Evolutionary conservation across 2,113 vertebrate species (phyloP).

Genomic region (Microtus ochrogaster): DNA sequence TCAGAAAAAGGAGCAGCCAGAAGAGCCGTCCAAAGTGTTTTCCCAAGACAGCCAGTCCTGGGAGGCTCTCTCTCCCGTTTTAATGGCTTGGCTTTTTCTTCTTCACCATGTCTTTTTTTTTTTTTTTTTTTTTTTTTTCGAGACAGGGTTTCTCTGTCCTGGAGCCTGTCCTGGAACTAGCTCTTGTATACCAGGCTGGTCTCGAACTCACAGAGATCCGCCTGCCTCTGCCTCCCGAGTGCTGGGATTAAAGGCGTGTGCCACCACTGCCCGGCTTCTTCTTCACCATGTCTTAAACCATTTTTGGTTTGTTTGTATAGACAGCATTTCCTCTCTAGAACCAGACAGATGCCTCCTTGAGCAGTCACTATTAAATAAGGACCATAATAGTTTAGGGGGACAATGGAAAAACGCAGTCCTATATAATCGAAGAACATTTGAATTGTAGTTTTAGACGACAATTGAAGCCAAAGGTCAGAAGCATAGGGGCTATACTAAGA

Average conservation of each 20-base stretch:
- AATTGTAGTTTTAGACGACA: too few species aligned
- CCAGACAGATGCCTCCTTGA: not conserved
- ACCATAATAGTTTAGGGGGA: not conserved
- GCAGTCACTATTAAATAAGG: not conserved
- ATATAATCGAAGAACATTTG: not conserved
- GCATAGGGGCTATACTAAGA: not conserved
- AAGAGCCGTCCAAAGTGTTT: not conserved
- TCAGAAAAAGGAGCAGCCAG: not conserved
- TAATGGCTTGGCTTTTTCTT: not conserved
- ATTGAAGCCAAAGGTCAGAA: not conserved
- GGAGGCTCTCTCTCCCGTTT: not conserved
- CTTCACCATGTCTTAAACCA: not conserved
- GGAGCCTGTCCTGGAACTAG: too few species aligned
- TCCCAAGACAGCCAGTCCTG: not conserved
- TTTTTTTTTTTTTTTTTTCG: too few species aligned
- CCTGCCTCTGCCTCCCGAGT: too few species aligned
- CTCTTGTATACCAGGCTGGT: too few species aligned
- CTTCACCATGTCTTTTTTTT: not conserved
- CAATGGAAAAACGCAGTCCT: too few species aligned
- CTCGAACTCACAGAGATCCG: too few species aligned
- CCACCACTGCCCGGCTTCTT: too few species aligned
- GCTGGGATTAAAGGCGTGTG: too few species aligned
- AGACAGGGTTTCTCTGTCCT: too few species aligned
- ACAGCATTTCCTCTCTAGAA: too few species aligned
- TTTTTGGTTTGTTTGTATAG: not conserved